Evolutionary conservation across 2,113 vertebrate genomes (phyloP).

Genomic region (Camelus bactrianus): DNA sequence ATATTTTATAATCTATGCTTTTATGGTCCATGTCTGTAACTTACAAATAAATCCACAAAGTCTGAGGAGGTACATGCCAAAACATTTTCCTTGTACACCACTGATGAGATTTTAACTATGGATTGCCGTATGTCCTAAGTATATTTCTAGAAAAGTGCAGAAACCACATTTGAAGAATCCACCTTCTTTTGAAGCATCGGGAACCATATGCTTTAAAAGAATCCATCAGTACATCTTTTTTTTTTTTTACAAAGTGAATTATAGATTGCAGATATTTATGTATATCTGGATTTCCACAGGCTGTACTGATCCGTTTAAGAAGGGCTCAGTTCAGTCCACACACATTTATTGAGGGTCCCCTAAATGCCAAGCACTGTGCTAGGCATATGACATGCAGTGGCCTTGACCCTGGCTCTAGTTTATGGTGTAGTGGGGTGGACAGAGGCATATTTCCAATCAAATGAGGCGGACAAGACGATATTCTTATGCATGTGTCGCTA

Average conservation of each 20-base stretch:
- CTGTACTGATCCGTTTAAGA: not conserved
- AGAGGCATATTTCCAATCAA: not conserved
- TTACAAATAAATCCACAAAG: slow-evolving; percentile 24
- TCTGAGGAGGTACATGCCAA: not conserved
- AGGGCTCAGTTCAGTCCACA: not conserved
- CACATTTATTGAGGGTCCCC: not conserved
- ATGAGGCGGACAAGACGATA: not conserved
- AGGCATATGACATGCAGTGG: not conserved
- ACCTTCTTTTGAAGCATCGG: slow-evolving; percentile 25
- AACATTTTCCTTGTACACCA: slow-evolving; percentile 22
- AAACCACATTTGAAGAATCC: slow-evolving; percentile 35
- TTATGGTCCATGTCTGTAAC: slow-evolving; percentile 35
- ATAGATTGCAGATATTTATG: slow-evolving; percentile 16
- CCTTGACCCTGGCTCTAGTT: not conserved
- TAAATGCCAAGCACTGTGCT: not conserved
- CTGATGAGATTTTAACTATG: slow-evolving; percentile 29
- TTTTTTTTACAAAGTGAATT: slow-evolving; percentile 38
- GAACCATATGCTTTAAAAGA: slow-evolving; percentile 16
- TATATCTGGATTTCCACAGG: not conserved
- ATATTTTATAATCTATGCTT: slow-evolving; percentile 42
- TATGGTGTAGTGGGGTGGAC: not conserved
- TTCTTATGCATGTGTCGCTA: not conserved
- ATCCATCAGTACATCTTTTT: slow-evolving; percentile 18
- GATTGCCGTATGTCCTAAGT: slow-evolving; percentile 2
- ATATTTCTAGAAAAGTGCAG: slow-evolving; percentile 25